Evolutionary conservation across 2,888 invertebrate genomes (phyloP), one percentile per base, ranked within the genome.

Genomic region (Eucera pruinosa): DNA sequence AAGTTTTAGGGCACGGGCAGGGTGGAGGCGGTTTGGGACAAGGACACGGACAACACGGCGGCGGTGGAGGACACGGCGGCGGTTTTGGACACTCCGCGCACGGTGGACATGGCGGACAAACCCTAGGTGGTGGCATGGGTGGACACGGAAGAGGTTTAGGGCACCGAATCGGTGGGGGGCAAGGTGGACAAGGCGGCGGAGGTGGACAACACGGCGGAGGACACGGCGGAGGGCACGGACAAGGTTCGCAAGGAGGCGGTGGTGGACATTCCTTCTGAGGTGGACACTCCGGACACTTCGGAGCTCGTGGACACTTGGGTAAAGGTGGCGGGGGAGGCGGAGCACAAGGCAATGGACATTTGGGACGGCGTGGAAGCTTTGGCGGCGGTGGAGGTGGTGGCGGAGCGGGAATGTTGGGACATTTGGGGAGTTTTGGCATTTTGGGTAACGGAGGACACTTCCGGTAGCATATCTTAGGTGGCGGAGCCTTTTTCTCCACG

Each of bases 241-340:
- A 76, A 4, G 82, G 79, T 18, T 76, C 72, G 25, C 82, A 77
- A 7, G 79, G 77, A 2, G 74, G 80, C 1, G 77, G 77, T 1
- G 83, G 81, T 2, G 83, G 82, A 7, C 82, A 78, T 23, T 60
- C 68, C 15, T 15, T 43, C 15, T 64, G 62, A 9, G 69, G 68
- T 1, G 73, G 73, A n/a, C 77, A 78, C 23, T 73, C 58, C 1
- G 67, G 62, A 30, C 69, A 65, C 13, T 11, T 58, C 0, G 75
- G 65, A 0, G 11, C 1, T 11, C 25, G 20, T 3, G 79, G 69
- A 13, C 68, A 73, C 36, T 20, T 73, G 54, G 61, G 61, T n/a
- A 6, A n/a, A 0, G 57, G 41, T 15, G 65, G 57, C 0, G 78
- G 57, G 5, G 43, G 23, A 3, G 77, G 69, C 1, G 70, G 77